Conservation (phyloP, 2,888 invertebrate species). For the Hybos culiciformis region DNA sequence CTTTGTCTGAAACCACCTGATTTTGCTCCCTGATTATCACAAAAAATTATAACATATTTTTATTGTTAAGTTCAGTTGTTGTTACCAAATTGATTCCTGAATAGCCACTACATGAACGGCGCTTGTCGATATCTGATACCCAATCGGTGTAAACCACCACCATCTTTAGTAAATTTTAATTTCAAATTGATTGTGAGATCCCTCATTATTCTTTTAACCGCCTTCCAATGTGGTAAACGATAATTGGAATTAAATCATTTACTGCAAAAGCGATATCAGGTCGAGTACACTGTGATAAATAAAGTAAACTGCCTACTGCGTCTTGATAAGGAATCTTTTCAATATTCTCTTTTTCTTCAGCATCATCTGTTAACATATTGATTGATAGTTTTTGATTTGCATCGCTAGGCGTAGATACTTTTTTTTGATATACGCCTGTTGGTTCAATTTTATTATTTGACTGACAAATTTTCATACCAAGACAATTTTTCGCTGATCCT, state of each 20-base stretch:
- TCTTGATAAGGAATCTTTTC: constrained; percentile 13
- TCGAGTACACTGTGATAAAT: constrained; percentile 12
- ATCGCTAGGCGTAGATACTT: constrained; percentile 11
- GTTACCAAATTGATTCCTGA: background rate
- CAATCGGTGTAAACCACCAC: constrained; percentile 8
- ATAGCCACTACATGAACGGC: constrained; percentile 9
- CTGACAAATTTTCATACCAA: too few species aligned
- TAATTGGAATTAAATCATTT: background rate
- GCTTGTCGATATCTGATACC: constrained; percentile 9
- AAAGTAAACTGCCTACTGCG: constrained; percentile 12
- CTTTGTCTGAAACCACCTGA: constrained; percentile 9
- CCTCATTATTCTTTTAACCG: too few species aligned
- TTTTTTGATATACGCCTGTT: constrained; percentile 12
- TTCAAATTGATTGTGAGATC: constrained; percentile 9
- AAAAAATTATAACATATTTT: constrained; percentile 5
- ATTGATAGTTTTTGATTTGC: constrained; percentile 5
- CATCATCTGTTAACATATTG: constrained; percentile 1
- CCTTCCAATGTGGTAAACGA: too few species aligned
- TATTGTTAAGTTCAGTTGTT: constrained; percentile 5
- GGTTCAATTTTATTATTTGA: background rate
- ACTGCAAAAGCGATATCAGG: constrained; percentile 15
- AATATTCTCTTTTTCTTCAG: constrained; percentile 32
- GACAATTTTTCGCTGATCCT: too few species aligned
- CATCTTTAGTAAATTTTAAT: constrained; percentile 3
- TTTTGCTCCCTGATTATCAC: constrained; percentile 12